Base-by-base conservation (phyloP, 2,888 invertebrate genomes). In the Dinocampus coccinellae region DNA sequence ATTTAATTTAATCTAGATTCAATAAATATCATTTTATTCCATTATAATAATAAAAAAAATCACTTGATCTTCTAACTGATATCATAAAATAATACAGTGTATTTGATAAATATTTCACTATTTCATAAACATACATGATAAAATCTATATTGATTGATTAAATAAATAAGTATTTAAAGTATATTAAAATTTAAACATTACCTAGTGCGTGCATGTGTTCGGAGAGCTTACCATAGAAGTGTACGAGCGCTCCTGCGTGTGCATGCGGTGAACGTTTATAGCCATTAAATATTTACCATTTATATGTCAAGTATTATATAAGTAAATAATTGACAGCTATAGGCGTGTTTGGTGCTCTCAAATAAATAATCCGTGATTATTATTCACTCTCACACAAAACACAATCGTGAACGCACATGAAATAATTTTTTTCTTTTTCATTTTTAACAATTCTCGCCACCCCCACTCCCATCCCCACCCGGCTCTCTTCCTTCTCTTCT, bases 171-270 rank as follows among this genome's bases (percentile, higher is more conserved):
- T 52, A 57, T 33, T 29, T 24, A 36, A 64, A 39, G 47, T 72
- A 76, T 75, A 68, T 63, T 52, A 79, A 82, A 83, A 81, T 82
- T 82, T 83, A 81, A 47, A 83, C 79, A 83, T 87, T 87, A 87
- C 87, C 87, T 87, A 87, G 85, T 84, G 85, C 86, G 83, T 87
- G 85, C 86, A 86, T 86, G 83, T 83, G 83, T 85, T 87, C 86
- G 82, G 84, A 84, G 87, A 87, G 81, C 85, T 87, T 87, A 87
- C 84, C 87, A 82, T 86, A 87, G 83, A 87, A 81, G 79, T 85
- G 82, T 84, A 81, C 80, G 79, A 87, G 82, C 83, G 84, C 81
- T 84, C 87, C 87, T 87, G 87, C 81, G 85, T 85, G 84, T 81
- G 84, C 82, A 83, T 83, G 83, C 81, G 80, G 81, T 80, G 82